A percentile compares a stretch with the other conserved stretches of the same genome.
Evolutionary conservation across 1,140 invertebrate genomes (phyloP).

Genomic region (Danaus melanippus): DNA sequence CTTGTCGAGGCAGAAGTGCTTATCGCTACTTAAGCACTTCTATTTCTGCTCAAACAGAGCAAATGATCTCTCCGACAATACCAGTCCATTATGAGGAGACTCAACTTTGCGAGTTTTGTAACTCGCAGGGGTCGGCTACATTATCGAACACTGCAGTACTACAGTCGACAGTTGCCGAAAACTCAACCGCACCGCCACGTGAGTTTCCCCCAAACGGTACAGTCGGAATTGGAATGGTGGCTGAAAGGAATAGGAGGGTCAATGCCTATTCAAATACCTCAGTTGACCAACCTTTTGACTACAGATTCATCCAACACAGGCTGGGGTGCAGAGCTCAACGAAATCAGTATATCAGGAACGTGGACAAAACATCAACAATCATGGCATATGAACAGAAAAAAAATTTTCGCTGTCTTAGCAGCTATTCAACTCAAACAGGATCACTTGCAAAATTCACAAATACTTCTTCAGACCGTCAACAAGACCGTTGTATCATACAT

Average conservation of each 20-base stretch:
- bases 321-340: conserved; percentile 18
- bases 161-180: conserved; percentile 22
- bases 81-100: conserved; percentile 19
- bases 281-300: conserved; percentile 20
- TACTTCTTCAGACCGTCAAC: conserved; percentile 44
- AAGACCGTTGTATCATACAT: conserved; percentile 41
- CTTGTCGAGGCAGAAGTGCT: conserved; percentile 23
- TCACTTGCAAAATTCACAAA: conserved; percentile 18
- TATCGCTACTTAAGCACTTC: conserved; percentile 19
- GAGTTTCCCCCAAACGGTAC: conserved; percentile 4
- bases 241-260: conserved; percentile 9
- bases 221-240: conserved; percentile 16
- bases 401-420: conserved; percentile 36
- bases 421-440: conserved; percentile 20
- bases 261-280: conserved; percentile 19
- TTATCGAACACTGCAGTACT: conserved; percentile 26
- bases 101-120: conserved; percentile 69
- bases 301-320: conserved; percentile 17
- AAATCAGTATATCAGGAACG: conserved; percentile 12
- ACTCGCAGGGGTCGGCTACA: conserved; percentile 59
- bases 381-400: conserved; percentile 41
- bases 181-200: background rate
- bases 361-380: conserved; percentile 20
- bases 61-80: conserved; percentile 21
- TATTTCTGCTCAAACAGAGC: conserved; percentile 7